phyloP scores from a whole-genome alignment of 2,113 vertebrate genomes.

The Anguilla japonica region DNA sequence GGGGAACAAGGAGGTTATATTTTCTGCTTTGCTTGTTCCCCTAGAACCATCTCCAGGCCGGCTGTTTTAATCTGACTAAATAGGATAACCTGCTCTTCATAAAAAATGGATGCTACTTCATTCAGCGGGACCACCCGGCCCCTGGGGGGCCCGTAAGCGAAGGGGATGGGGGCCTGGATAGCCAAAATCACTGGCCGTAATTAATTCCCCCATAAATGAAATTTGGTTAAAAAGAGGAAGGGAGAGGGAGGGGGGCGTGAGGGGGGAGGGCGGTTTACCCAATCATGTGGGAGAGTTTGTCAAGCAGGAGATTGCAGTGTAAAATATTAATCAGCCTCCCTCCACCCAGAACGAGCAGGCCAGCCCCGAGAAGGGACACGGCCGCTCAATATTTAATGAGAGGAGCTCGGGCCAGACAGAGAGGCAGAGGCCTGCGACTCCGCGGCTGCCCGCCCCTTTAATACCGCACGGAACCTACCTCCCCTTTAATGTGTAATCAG shows the following conservation, averaged over 20 bases:
- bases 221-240: constrained; percentile 60
- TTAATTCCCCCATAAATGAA: constrained; percentile 68
- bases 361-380: constrained; percentile 77
- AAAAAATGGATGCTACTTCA: constrained; percentile 79
- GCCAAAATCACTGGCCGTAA: constrained; percentile 68
- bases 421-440: constrained; percentile 62
- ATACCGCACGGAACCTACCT: constrained; percentile 53
- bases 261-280: constrained; percentile 55
- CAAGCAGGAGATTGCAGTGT: constrained; percentile 82
- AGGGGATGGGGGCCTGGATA: constrained; percentile 43
- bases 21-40: constrained; percentile 56
- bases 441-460: constrained; percentile 68
- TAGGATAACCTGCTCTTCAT: constrained; percentile 82
- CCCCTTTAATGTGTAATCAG: constrained; percentile 45
- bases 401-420: constrained; percentile 63
- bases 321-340: constrained; percentile 75
- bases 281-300: constrained; percentile 80
- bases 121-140: constrained; percentile 63
- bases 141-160: constrained; percentile 46
- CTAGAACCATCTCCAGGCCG: constrained; percentile 47
- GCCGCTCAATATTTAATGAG: constrained; percentile 77
- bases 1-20: constrained; percentile 35
- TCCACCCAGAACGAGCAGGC: constrained; percentile 59
- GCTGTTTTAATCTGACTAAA: constrained; percentile 78
- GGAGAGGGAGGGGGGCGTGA: constrained; percentile 15